Conservation (phyloP, 1,140 invertebrate genomes). For the Atta texana region DNA sequence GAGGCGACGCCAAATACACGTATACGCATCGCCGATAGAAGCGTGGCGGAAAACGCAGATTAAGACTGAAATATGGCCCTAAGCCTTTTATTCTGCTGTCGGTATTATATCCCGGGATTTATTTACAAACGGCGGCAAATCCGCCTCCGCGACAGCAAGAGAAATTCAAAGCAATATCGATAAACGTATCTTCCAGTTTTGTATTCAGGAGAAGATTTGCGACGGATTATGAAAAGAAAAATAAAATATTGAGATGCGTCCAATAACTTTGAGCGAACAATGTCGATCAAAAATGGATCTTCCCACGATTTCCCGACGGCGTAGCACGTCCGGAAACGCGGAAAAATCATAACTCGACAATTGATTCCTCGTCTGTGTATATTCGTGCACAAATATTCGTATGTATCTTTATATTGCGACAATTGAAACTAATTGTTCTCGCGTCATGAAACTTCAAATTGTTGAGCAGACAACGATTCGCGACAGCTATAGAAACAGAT, state of each 20-base stretch:
- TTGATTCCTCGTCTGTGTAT: slow-evolving; percentile 1
- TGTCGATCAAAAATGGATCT: slow-evolving; percentile 41
- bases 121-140: slow-evolving; percentile 53
- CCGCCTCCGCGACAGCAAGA: slow-evolving; percentile 44
- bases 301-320: neutral
- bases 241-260: neutral
- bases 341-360: slow-evolving; percentile 12
- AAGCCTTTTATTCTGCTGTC: slow-evolving; percentile 61
- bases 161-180: slow-evolving; percentile 53
- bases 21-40: slow-evolving; percentile 9
- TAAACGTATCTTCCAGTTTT: slow-evolving; percentile 46
- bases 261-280: slow-evolving; percentile 9
- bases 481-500: slow-evolving; percentile 31
- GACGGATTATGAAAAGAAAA: slow-evolving; percentile 6
- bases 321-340: neutral
- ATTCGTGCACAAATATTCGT: neutral
- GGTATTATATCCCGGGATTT: slow-evolving; percentile 60
- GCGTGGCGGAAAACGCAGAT: slow-evolving; percentile 46
- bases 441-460: slow-evolving; percentile 66
- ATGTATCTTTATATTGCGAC: neutral
- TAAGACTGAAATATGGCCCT: slow-evolving; percentile 59
- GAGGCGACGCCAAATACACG: neutral
- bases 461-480: slow-evolving; percentile 63
- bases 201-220: slow-evolving; percentile 42
- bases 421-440: slow-evolving; percentile 17